Evolutionary conservation across 92 coral and sea anemone species (phyloP), one percentile per base, ranked within the genome.

Genomic region (Meandrina meandrites): DNA sequence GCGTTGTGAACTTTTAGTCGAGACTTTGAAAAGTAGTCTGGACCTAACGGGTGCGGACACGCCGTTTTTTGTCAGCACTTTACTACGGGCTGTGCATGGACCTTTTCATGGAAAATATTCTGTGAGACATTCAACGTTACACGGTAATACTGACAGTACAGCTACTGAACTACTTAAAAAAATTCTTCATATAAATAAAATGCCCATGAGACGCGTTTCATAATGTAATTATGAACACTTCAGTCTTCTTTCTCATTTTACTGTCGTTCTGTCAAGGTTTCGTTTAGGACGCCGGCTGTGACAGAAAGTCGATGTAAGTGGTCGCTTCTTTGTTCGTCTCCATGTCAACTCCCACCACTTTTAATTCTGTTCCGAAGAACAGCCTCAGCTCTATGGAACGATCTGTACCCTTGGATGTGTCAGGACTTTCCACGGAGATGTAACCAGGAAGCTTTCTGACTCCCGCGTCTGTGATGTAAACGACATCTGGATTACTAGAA

Each of bases 401-500:
- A 2, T 81, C 54, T n/a, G 81, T 84, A 0, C 83, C 87, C 27
- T 88, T 88, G 37, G 83, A 83, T 7, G 91, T 72, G 57, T 84
- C 84, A 10, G 91, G 91, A 40, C 86, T 88, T 28, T 15, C 27
- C 5, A 89, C 56, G 1, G 30, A 1, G 7, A 89, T 72, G 37
- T 50, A 31, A 16, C 84, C 91, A 0, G 91, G 91, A 7, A 89
- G 85, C 60, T 84, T 48, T n/a, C 54, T 74, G 62, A 89, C 91
- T 36, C 81, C 91, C 7, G 32, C 80, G 40, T 89, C 91, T n/a
- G 91, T 89, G 30, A 51, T 80, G 32, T 86, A 86, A 18, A 24
- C 4, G 24, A 72, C 89, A 8, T 78, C 37, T 50, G 84, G 56
- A 22, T 79, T 66, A 21, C 27, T 56, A 16, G 90, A 68, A 22